Evolutionary conservation across 2,113 vertebrate species (phyloP), one percentile per base, ranked within the genome.

Genomic region (Emydocephalus ijimae): DNA sequence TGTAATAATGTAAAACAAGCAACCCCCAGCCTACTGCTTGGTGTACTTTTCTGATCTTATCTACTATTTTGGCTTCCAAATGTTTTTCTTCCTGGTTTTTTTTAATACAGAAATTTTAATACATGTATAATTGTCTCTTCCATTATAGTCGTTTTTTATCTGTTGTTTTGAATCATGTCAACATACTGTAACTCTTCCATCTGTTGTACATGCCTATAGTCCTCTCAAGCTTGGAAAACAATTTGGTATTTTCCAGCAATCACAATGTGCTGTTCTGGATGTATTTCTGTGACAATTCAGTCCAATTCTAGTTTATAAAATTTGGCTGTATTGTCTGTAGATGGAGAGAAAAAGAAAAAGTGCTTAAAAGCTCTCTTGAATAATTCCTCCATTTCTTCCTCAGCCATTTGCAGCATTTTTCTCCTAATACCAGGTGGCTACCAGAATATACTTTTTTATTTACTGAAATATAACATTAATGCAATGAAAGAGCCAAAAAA

Each of bases 21-120:
- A 39, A 81, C 7, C 34, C 1, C 34, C 7, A 89, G 1, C 52
- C 2, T 90, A 86, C 8, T n/a, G 26, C 1, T 61, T 0, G 20
- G 87, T 92, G 93, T 93, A 0, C 26, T 74, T 91, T 91, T 89
- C 61, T 34, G 90, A 43, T 0, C 0, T 48, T 91, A 91, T 92
- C 14, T 88, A 88, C 85, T 43, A 9, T 34, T n/a, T 92, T 88
- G 86, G 57, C 59, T 88, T 88, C 23, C 14, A 88, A 69, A 23
- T 55, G n/a, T 29, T 26, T 56, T 9, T 89, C 20, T 0, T 0
- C 64, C 5, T 3, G 89, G 1, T 5, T 45, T 3, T 43, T 29
- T 69, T 69, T n/a, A n/a, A 69, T 15, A n/a, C 29, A 69, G 12
- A 4, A 69, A 69, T 69, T 69, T 91, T 9, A 91, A 90, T 92